phyloP scores from a whole-genome alignment of 1,140 invertebrate species.

The Penaeus japonicus region DNA sequence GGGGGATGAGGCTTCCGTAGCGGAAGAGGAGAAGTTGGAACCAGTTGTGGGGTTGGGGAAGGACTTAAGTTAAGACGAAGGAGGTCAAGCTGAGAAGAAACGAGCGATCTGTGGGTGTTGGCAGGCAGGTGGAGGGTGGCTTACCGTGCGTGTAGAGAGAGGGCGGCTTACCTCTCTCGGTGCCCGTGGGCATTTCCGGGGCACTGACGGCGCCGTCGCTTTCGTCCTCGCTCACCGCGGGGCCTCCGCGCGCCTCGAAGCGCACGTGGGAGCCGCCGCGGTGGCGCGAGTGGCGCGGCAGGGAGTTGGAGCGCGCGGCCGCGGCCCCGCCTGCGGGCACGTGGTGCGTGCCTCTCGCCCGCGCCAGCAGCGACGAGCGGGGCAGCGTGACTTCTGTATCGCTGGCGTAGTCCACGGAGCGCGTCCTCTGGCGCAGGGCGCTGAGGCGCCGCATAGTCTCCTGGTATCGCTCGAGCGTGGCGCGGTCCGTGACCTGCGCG shows the following conservation, averaged over 20 bases:
- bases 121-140: slow-evolving; percentile 10
- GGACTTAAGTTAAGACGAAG: background rate
- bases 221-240: slow-evolving; percentile 70
- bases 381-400: slow-evolving; percentile 85
- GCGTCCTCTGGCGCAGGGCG: slow-evolving; percentile 60
- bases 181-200: slow-evolving; percentile 73
- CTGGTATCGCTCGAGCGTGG: slow-evolving; percentile 56
- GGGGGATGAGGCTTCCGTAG: background rate
- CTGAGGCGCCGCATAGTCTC: slow-evolving; percentile 60
- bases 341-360: slow-evolving; percentile 61
- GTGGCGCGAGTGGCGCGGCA: slow-evolving; percentile 73
- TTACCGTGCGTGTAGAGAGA: slow-evolving; percentile 52
- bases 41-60: background rate
- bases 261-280: slow-evolving; percentile 68
- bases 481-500: slow-evolving; percentile 45
- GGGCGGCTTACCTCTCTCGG: slow-evolving; percentile 69
- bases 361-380: slow-evolving; percentile 50
- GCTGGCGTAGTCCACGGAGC: slow-evolving; percentile 84
- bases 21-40: background rate
- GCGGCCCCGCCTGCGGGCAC: slow-evolving; percentile 52
- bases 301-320: slow-evolving; percentile 68
- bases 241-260: slow-evolving; percentile 65
- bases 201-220: slow-evolving; percentile 83
- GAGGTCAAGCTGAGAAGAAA: background rate
- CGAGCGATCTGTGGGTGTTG: background rate